Evolutionary conservation across 2,797 vertebrate species (phyloP).

Genomic region (Cryptoblepharus egeriae): DNA sequence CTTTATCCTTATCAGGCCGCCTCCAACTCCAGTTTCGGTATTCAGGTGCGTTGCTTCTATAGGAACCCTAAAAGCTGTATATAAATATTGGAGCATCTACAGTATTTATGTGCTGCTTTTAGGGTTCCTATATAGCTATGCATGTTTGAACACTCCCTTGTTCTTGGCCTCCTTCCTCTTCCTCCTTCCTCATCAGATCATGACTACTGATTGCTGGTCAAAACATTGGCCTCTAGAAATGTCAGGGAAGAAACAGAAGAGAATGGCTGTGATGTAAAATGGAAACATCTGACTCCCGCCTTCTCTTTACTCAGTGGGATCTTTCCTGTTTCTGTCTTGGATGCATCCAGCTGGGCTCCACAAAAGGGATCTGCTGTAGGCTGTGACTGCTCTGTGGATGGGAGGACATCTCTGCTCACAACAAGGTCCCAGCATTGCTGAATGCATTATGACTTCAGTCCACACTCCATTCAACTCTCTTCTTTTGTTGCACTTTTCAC

Average conservation of each 20-base stretch:
- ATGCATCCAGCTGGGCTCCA: conserved; percentile 32
- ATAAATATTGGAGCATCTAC: too few species aligned
- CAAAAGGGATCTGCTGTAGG: conserved; percentile 15
- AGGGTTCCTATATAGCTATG: too few species aligned
- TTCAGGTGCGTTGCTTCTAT: neutral
- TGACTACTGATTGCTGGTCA: neutral
- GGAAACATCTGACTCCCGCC: conserved; percentile 9
- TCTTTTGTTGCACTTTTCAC: neutral
- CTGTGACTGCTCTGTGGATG: neutral
- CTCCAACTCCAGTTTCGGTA: neutral
- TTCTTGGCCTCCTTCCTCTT: neutral
- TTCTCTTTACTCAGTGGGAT: neutral
- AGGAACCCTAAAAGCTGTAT: too few species aligned
- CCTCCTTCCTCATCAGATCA: neutral
- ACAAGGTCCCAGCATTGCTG: neutral
- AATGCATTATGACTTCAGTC: neutral
- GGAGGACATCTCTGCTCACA: conserved; percentile 17
- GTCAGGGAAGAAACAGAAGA: neutral
- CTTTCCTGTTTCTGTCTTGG: conserved; percentile 23
- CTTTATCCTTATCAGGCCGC: neutral
- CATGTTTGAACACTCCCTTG: neutral
- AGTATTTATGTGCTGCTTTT: too few species aligned
- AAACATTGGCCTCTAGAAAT: neutral
- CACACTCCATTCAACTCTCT: neutral
- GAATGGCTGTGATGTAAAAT: neutral